phyloP scores from a whole-genome alignment of 2,797 vertebrate genomes.

The Alosa sapidissima region DNA sequence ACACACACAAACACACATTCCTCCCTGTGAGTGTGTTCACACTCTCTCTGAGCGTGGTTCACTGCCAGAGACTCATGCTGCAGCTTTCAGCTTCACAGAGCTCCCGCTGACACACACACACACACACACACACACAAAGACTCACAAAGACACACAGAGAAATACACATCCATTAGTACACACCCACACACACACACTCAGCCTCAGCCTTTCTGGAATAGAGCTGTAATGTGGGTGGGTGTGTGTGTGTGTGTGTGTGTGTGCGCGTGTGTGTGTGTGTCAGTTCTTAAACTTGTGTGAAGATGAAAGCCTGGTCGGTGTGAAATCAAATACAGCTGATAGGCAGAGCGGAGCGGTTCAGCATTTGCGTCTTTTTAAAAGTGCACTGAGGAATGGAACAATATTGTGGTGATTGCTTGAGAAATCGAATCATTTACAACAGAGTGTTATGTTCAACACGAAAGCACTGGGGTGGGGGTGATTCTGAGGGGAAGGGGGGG shows the following conservation, averaged over 20 bases:
- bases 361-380: background rate
- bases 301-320: background rate
- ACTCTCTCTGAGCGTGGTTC: background rate
- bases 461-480: background rate
- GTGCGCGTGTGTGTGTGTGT: background rate
- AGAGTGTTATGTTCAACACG: background rate
- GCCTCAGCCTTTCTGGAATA: background rate
- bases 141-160: background rate
- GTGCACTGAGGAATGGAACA: background rate
- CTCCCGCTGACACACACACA: background rate
- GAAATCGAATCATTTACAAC: background rate
- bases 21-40: background rate
- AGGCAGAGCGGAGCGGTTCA: background rate
- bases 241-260: background rate
- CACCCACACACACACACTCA: slow-evolving; percentile 4
- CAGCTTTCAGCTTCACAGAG: background rate
- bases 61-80: background rate
- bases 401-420: background rate
- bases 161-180: background rate
- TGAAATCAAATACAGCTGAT: background rate
- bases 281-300: background rate
- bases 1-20: background rate
- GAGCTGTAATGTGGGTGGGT: background rate
- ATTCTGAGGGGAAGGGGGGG: too few relatives aligned
- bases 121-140: background rate